Base-by-base conservation (phyloP, 2,888 invertebrate genomes). In the Hirtodrosophila alboralis region DNA sequence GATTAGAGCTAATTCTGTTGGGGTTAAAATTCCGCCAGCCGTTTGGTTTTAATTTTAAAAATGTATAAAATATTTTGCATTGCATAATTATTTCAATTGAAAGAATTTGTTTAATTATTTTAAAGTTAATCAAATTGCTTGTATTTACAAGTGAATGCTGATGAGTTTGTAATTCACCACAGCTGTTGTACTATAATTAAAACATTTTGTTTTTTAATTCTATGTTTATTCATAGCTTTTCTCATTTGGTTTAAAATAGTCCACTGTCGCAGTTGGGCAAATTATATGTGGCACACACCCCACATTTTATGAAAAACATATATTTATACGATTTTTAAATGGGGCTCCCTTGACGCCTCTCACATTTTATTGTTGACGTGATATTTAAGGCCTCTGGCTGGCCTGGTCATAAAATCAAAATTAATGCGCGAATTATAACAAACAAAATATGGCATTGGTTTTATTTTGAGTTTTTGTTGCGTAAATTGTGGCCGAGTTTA, bases 401-500 rank as follows among this genome's bases (percentile, higher is more conserved):
- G 58, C 4, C 3, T 4, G 52, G 38, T 59, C 56, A 43, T 72
- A 60, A 72, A 72, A 60, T 72, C 47, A 12, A 48, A 77, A 74
- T 65, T 44, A 80, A 74, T 68, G 71, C 64, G 60, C 58, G 54
- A 71, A 68, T 78, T 63, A 59, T 47, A 34, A 40, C 31, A 53
- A 51, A 53, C 63, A 51, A 63, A 67, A 63, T 69, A 63, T 69
- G 68, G 53, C 68, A 56, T 37, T 62, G 64, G 60, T 27, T 66
- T 40, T 10, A 37, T 54, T 56, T 53, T 34, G 38, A 34, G 27
- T 18, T 40, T 36, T 13, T 44, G 58, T 54, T 75, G 69, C 51
- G 69, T 52, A 52, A 63, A 77, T 48, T 70, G 63, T 59, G 73
- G 60, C 53, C 36, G 63, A 60, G 63, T 76, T 83, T 71, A 71